Conservation (phyloP, 2,888 invertebrate species). For the Drosophila mulleri region DNA sequence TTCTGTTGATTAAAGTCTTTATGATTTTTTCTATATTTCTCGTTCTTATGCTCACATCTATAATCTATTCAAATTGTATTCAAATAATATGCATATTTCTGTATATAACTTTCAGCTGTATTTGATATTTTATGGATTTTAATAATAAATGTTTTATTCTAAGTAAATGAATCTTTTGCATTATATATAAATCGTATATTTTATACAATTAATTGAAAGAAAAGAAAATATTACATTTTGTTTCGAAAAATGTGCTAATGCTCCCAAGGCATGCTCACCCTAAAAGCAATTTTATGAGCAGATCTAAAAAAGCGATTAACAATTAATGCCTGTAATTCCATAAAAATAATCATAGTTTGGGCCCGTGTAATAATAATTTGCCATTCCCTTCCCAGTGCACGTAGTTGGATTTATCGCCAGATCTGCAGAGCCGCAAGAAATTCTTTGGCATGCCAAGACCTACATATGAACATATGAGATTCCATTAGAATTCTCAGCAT, state of each 20-base stretch:
- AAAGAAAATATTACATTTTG: background rate
- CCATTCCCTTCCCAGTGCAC: slow-evolving; percentile 7
- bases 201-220: too few relatives aligned
- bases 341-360: slow-evolving; percentile 9
- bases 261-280: background rate
- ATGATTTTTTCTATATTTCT: background rate
- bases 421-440: slow-evolving; percentile 36
- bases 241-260: background rate
- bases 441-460: slow-evolving; percentile 52
- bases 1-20: background rate
- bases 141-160: too few relatives aligned
- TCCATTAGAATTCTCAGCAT: slow-evolving; percentile 67
- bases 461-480: slow-evolving; percentile 30
- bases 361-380: slow-evolving; percentile 17
- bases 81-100: too few relatives aligned
- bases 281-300: background rate
- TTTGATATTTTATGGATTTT: too few relatives aligned
- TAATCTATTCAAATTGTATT: too few relatives aligned
- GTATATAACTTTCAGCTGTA: background rate
- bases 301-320: too few relatives aligned
- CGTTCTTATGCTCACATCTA: too few relatives aligned
- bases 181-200: too few relatives aligned
- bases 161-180: too few relatives aligned
- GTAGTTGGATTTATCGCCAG: slow-evolving; percentile 14
- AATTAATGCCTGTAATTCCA: background rate